Conservation (phyloP, 2,797 vertebrate genomes). For the Momotus momota region DNA sequence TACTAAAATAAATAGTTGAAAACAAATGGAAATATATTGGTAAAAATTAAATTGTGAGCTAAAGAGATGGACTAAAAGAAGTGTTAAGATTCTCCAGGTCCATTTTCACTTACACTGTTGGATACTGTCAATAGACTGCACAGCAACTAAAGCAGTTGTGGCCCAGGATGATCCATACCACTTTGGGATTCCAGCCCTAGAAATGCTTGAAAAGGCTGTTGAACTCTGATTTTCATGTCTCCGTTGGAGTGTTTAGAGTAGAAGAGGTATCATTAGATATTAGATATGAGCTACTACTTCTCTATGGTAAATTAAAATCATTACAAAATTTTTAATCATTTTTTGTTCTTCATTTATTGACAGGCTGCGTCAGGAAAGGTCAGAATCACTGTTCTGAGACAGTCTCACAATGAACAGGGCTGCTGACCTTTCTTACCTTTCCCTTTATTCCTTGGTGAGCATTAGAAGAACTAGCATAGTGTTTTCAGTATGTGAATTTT, state of each 20-base stretch:
- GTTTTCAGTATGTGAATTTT: not conserved
- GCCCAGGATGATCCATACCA: not conserved
- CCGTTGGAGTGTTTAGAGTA: not conserved
- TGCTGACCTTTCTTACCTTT: not conserved
- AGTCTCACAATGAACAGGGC: not conserved
- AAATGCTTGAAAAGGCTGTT: not conserved
- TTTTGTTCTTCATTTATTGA: not conserved
- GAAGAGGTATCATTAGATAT: not conserved
- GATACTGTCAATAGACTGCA: not conserved
- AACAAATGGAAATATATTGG: not conserved
- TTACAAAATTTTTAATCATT: not conserved
- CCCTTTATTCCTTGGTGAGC: not conserved
- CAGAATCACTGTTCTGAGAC: not conserved
- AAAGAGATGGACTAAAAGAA: not conserved
- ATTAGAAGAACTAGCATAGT: not conserved
- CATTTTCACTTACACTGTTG: not conserved
- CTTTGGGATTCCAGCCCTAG: not conserved
- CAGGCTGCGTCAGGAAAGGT: not conserved
- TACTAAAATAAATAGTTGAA: not conserved
- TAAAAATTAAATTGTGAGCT: not conserved
- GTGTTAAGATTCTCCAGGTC: not conserved
- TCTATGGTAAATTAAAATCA: not conserved
- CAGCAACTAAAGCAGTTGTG: not conserved
- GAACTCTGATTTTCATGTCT: not conserved
- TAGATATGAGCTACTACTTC: not conserved